Evolutionary conservation across 2,888 invertebrate genomes (phyloP), one percentile per base, ranked within the genome.

Genomic region (Drosophila recens): DNA sequence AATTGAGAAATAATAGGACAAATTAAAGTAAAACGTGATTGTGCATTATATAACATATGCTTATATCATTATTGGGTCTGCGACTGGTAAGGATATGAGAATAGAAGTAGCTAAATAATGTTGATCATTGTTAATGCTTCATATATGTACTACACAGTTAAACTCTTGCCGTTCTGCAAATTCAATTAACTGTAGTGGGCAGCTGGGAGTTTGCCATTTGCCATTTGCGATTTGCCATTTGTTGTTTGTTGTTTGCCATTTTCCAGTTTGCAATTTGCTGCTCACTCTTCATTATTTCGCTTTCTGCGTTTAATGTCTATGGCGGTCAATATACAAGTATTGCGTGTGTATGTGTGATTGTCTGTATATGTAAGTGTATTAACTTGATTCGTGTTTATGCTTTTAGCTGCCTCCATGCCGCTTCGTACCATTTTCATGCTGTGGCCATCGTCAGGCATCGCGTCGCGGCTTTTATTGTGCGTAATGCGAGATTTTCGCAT

Each of bases 171-270:
- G n/a, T 34, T 56, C 34, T 34, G 51, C 63, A 68, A 72, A 80
- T 81, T 80, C 80, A 81, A 82, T 81, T 81, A 82, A 78, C 75
- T 71, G 70, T 75, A 78, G 68, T 75, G 62, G 61, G 52, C 59
- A 73, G 61, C 65, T 53, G 56, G 62, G 23, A 53, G 62, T 66
- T 72, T 49, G 46, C 57, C 27, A 51, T 42, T 52, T 34, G 61
- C 52, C 9, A 38, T 54, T 63, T 36, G 53, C 62, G 17, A 38
- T 46, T 57, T 11, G 70, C 63, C 42, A 72, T 74, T 75, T 48
- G 51, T 51, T 8, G 10, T 59, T 56, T 42, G 56, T 33, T 40
- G 40, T 64, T 57, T 33, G 59, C 70, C 54, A 61, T 54, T 65
- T 78, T 63, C 57, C 77, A 66, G 59, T 67, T 54, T 61, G 48